A percentile compares a stretch with the other conserved stretches of the same genome.
Conservation (phyloP, 2,113 vertebrate genomes). For the Epinephelus lanceolatus region DNA sequence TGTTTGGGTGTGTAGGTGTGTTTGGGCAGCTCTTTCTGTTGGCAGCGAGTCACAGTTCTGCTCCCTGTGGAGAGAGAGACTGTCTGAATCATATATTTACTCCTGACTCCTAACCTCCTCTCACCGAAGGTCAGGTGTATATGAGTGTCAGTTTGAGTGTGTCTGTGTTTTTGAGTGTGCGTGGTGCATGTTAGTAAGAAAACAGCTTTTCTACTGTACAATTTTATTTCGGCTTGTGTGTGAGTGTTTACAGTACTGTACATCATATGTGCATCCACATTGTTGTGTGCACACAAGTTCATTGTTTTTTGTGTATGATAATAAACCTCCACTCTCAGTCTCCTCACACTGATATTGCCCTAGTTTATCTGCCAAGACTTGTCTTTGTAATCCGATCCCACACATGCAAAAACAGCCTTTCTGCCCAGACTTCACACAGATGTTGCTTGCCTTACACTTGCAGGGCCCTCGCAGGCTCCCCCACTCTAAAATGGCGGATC, state of each 20-base stretch:
- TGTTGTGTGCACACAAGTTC: not conserved
- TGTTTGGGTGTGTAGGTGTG: not conserved
- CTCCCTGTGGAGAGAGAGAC: not conserved
- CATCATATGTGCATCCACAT: not conserved
- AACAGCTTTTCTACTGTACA: not conserved
- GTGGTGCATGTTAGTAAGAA: not conserved
- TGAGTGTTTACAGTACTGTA: slow-evolving; percentile 9
- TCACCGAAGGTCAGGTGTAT: slow-evolving; percentile 21
- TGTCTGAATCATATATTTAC: slow-evolving; percentile 14
- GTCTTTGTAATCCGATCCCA: slow-evolving; percentile 81
- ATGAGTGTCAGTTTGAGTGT: not conserved
- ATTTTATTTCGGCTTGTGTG: not conserved
- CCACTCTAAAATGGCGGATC: slow-evolving; percentile 73
- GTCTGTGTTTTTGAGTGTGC: not conserved
- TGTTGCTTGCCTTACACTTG: slow-evolving; percentile 71
- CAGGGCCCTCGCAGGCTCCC: slow-evolving; percentile 66
- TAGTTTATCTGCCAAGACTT: slow-evolving; percentile 81
- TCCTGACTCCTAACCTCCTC: not conserved
- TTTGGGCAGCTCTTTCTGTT: not conserved
- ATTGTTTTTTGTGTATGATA: slow-evolving; percentile 40
- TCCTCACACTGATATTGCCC: slow-evolving; percentile 66
- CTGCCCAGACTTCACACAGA: slow-evolving; percentile 83
- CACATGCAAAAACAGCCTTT: slow-evolving; percentile 64
- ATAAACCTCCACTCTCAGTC: slow-evolving; percentile 58
- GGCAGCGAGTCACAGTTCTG: not conserved